Percentiles rank a stretch among this genome's conserved stretches.
Conservation (phyloP, 2,888 invertebrate species). For the Miltochrista miniata region DNA sequence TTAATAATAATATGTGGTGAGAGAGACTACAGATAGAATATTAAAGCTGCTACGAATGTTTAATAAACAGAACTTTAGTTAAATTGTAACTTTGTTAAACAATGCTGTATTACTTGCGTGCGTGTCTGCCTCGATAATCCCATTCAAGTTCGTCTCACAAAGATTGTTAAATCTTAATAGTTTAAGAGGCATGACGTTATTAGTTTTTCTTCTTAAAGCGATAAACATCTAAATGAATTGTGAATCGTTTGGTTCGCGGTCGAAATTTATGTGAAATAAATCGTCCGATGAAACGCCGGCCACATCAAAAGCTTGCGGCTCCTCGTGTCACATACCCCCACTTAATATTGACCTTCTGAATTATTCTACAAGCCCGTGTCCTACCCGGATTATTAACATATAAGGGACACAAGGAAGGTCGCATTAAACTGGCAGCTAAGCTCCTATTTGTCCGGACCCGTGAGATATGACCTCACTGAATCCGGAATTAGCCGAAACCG, state of each 20-base stretch:
- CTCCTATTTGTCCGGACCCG: slow-evolving; percentile 54
- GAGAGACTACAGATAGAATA: too few species aligned
- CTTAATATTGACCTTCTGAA: slow-evolving; percentile 42
- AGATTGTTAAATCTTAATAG: slow-evolving; percentile 3
- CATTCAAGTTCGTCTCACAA: slow-evolving; percentile 9
- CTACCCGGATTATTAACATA: slow-evolving; percentile 29
- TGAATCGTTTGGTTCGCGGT: slow-evolving; percentile 61
- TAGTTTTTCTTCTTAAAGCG: slow-evolving; percentile 74
- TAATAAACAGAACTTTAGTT: too few species aligned
- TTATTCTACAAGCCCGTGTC: slow-evolving; percentile 23
- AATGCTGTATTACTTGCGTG: background rate
- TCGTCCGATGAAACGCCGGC: slow-evolving; percentile 61
- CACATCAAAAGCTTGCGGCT: slow-evolving; percentile 62
- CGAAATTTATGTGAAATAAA: slow-evolving; percentile 75
- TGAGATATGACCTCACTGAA: slow-evolving; percentile 53
- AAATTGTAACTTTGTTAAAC: too few species aligned
- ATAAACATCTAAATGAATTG: slow-evolving; percentile 79
- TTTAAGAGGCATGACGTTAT: slow-evolving; percentile 61
- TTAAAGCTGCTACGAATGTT: too few species aligned
- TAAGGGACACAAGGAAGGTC: slow-evolving; percentile 46
- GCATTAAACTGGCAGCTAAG: slow-evolving; percentile 35
- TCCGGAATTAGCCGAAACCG: slow-evolving; percentile 64
- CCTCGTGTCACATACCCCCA: slow-evolving; percentile 40
- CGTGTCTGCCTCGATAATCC: slow-evolving; percentile 7
- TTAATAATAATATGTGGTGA: too few species aligned